Conservation (phyloP, 2,113 vertebrate species). For the Ictalurus furcatus region DNA sequence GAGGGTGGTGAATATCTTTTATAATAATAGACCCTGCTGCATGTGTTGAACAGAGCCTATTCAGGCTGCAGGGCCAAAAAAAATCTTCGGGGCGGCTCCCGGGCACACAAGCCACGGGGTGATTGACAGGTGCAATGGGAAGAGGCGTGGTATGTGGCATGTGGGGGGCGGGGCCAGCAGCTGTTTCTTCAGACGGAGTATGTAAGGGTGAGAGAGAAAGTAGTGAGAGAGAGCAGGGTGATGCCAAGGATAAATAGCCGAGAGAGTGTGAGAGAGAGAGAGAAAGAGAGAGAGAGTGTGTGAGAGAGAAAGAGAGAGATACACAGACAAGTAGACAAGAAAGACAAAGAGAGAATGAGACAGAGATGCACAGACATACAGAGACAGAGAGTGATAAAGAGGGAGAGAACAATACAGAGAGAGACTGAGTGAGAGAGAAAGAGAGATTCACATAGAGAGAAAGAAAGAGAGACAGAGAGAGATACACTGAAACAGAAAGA, state of each 20-base stretch:
- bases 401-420: not conserved
- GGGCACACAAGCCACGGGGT: constrained; percentile 10
- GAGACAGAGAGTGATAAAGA: not conserved
- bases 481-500: not conserved
- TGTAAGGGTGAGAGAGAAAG: not conserved
- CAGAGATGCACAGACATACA: not conserved
- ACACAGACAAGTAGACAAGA: not conserved
- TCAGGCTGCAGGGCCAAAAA: constrained; percentile 43
- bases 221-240: not conserved
- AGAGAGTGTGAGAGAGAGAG: not conserved
- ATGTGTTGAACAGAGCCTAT: constrained; percentile 50
- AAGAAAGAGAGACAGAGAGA: not conserved
- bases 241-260: not conserved
- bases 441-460: not conserved
- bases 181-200: constrained; percentile 31
- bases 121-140: constrained; percentile 46
- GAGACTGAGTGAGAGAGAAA: not conserved
- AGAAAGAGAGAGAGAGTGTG: not conserved
- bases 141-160: constrained; percentile 44
- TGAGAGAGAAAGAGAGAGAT: not conserved
- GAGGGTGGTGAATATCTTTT: constrained; percentile 41
- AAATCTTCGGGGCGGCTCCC: constrained; percentile 31
- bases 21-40: constrained; percentile 56
- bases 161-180: constrained; percentile 46
- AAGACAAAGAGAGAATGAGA: not conserved